A percentile compares a stretch with the other conserved stretches of the same genome.
These are phyloP conservation scores for Pelosia muscerda DNA, from an alignment of 2,888 invertebrate genomes.

Conservation along the genomic window DNA sequence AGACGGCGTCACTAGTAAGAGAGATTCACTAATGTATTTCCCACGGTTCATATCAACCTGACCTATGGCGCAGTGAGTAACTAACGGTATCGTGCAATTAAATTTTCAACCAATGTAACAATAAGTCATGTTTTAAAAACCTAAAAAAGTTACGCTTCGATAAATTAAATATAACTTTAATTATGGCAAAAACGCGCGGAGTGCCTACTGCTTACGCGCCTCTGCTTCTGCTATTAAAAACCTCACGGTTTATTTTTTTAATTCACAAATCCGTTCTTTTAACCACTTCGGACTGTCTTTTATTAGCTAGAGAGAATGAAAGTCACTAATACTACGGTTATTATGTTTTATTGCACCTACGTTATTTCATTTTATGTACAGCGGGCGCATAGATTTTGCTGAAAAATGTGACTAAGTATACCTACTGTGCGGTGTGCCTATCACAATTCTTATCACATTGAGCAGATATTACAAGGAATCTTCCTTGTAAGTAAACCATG, in stretches of 20 bases:
- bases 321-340: neutral
- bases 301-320: neutral
- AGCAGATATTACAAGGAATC: neutral
- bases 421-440: too few species aligned
- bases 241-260: neutral
- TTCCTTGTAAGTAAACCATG: neutral
- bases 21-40: neutral
- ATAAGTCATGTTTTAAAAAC: neutral
- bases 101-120: neutral
- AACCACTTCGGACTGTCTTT: neutral
- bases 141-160: neutral
- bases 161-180: slow-evolving; percentile 6
- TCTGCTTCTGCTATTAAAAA: neutral
- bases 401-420: neutral
- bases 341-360: neutral
- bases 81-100: neutral
- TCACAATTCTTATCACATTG: neutral
- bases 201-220: neutral
- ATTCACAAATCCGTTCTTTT: neutral
- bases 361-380: neutral
- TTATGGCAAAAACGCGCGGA: neutral
- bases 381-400: neutral
- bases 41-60: neutral
- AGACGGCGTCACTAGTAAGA: neutral
- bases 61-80: neutral